Percentiles rank a stretch among this genome's conserved stretches.
Conservation (phyloP, 1,140 invertebrate genomes). For the Gonatopus flavifemur region DNA sequence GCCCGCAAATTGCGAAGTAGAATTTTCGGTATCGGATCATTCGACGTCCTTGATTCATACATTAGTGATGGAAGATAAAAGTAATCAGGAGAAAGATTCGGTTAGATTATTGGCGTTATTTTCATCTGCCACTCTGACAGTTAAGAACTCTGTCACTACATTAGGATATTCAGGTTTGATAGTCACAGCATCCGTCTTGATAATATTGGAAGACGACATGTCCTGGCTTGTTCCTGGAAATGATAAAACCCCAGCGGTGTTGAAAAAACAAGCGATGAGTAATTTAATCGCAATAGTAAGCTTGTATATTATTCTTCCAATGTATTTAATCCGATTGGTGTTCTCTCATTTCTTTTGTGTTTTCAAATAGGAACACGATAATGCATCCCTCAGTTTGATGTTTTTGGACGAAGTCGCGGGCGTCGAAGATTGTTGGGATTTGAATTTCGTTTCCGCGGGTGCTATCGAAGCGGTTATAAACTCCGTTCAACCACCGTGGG, state of each 20-base stretch:
- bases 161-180: constrained; percentile 44
- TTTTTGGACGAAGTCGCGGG: constrained; percentile 49
- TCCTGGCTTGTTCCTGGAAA: constrained; percentile 49
- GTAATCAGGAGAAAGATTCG: constrained; percentile 38
- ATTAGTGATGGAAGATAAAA: constrained; percentile 31
- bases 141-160: constrained; percentile 36
- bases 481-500: constrained; percentile 53
- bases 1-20: constrained; percentile 52
- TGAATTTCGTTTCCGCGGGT: constrained; percentile 41
- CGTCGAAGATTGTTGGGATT: constrained; percentile 44
- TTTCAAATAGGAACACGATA: constrained; percentile 35
- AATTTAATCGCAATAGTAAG: constrained; percentile 61
- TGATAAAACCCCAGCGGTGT: constrained; percentile 34
- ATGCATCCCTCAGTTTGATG: constrained; percentile 35
- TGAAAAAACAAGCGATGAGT: constrained; percentile 54
- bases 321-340: constrained; percentile 1
- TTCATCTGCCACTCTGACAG: constrained; percentile 44
- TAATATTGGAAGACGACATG: constrained; percentile 49
- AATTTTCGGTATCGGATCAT: constrained; percentile 46
- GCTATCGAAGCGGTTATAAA: constrained; percentile 49
- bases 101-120: constrained; percentile 55
- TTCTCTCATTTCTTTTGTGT: background rate
- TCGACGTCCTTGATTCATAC: constrained; percentile 37
- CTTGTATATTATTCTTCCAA: background rate
- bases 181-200: constrained; percentile 41